These are phyloP conservation scores for Tribolium freemani DNA, from an alignment of 2,888 invertebrate genomes.

Conservation along the genomic window DNA sequence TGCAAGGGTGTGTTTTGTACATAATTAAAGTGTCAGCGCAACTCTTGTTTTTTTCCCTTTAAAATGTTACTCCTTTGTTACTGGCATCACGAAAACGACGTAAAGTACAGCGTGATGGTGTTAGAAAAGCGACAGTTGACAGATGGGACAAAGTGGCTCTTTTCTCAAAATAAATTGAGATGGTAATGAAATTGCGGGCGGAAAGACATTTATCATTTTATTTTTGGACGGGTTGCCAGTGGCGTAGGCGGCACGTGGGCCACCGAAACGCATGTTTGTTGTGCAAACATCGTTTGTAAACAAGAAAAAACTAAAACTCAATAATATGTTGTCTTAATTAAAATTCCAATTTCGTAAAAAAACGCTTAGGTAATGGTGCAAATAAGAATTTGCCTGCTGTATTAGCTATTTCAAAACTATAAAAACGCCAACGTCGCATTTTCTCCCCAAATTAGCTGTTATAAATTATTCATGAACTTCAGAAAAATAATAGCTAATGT, in stretches of 20 bases:
- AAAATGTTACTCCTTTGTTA: background rate
- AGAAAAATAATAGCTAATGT: too few species aligned
- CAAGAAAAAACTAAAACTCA: too few species aligned
- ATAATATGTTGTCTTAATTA: too few species aligned
- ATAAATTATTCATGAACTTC: too few species aligned
- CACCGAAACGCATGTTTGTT: background rate
- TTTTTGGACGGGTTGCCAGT: background rate
- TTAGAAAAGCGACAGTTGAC: constrained; percentile 3
- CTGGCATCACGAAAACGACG: background rate
- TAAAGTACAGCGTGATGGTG: constrained; percentile 1
- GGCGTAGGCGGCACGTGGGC: constrained; percentile 1
- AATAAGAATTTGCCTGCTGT: too few species aligned
- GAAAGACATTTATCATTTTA: constrained; percentile 2
- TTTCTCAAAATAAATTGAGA: constrained; percentile 1
- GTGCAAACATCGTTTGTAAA: background rate
- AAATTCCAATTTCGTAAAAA: too few species aligned
- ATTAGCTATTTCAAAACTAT: too few species aligned
- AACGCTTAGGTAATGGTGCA: too few species aligned
- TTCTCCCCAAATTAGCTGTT: too few species aligned
- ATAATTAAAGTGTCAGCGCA: constrained; percentile 27
- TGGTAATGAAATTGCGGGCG: constrained; percentile 1
- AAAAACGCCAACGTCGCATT: too few species aligned
- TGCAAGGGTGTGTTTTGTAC: constrained; percentile 14
- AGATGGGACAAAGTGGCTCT: background rate
- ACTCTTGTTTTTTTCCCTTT: background rate